Percentiles rank a stretch among this genome's conserved stretches.
Conservation (phyloP, 2,888 invertebrate genomes). For the Athalia circularis region DNA sequence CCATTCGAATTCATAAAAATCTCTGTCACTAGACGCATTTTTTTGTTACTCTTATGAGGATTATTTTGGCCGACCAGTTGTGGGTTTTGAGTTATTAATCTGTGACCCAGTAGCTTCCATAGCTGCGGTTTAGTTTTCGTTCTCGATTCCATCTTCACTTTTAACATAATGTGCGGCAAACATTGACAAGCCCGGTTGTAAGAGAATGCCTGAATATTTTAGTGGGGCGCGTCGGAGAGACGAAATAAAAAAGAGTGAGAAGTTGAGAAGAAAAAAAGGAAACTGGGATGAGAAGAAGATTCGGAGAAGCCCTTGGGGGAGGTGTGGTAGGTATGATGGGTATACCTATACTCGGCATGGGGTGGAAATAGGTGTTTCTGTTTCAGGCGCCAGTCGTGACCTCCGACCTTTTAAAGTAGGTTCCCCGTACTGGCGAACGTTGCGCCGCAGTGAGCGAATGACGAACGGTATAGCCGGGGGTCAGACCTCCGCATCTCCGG, state of each 20-base stretch:
- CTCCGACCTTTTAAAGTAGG: conserved; percentile 48
- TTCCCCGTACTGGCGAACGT: conserved; percentile 14
- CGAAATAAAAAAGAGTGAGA: background rate
- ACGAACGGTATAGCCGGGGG: background rate
- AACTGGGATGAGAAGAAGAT: conserved; percentile 12
- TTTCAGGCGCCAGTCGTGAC: conserved; percentile 42
- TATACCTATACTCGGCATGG: background rate
- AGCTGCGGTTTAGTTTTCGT: conserved; percentile 35
- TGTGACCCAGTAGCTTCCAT: conserved; percentile 26
- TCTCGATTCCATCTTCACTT: conserved; percentile 26
- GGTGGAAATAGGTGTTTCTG: conserved; percentile 42
- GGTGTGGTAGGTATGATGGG: conserved; percentile 7
- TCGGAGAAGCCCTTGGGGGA: conserved; percentile 9
- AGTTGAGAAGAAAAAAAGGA: background rate
- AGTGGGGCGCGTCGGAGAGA: conserved; percentile 10
- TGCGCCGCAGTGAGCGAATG: conserved; percentile 28
- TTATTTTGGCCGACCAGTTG: background rate
- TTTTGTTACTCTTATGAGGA: too few relatives aligned
- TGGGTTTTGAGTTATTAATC: conserved; percentile 20
- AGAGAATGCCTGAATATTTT: conserved; percentile 48
- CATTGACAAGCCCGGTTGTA: conserved; percentile 45
- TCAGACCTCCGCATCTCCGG: conserved; percentile 32
- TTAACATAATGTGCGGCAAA: conserved; percentile 45
- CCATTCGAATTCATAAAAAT: too few relatives aligned
- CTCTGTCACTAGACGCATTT: too few relatives aligned